Conservation (phyloP, 2,113 vertebrate genomes). For the Nettapus auritus region DNA sequence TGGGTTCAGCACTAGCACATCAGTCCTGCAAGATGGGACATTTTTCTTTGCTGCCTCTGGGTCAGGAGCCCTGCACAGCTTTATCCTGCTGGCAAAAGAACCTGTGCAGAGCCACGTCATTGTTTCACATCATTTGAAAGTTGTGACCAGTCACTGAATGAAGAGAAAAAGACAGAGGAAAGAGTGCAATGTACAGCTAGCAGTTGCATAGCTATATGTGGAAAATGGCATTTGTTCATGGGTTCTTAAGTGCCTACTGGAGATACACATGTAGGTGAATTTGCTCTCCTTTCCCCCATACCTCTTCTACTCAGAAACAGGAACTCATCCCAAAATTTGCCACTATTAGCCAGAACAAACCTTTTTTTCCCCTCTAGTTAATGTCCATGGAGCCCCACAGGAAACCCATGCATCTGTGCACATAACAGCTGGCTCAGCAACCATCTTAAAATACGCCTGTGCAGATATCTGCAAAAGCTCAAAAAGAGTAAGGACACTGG, state of each 20-base stretch:
- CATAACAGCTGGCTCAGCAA: background rate
- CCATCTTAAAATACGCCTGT: background rate
- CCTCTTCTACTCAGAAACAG: background rate
- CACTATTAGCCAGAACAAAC: background rate
- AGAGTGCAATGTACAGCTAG: background rate
- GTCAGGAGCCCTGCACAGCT: background rate
- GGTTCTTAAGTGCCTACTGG: background rate
- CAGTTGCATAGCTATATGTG: background rate
- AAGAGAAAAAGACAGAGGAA: background rate
- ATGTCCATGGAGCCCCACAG: rapidly evolving
- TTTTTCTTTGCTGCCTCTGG: background rate
- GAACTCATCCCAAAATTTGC: background rate
- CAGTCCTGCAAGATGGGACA: background rate
- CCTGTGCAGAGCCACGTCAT: background rate
- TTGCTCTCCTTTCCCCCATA: background rate
- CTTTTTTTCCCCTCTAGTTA: background rate
- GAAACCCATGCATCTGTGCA: background rate
- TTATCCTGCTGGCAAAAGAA: background rate
- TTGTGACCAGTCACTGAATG: background rate
- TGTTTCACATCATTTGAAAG: background rate
- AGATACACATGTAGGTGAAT: background rate
- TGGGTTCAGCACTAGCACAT: background rate
- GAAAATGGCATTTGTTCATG: background rate
- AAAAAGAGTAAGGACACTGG: background rate
- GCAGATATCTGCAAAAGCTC: background rate